Percentiles rank a stretch among this genome's conserved stretches.
Conservation (phyloP, 2,888 invertebrate genomes). For the Heteropelma amictum region DNA sequence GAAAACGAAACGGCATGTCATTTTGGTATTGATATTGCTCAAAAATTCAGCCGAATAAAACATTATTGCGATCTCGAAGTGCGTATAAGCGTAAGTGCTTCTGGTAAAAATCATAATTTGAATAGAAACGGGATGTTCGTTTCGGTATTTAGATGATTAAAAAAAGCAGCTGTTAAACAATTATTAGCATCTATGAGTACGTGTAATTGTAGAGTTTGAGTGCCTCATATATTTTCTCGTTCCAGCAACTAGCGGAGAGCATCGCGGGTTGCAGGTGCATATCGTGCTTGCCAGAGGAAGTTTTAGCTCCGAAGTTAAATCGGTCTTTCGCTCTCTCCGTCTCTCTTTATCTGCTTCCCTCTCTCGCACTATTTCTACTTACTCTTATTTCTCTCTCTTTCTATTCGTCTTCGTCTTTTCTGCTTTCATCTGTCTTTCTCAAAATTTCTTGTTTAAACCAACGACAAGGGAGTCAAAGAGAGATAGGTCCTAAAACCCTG, state of each 20-base stretch:
- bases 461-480: constrained; percentile 42
- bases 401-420: constrained; percentile 49
- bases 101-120: too few species aligned
- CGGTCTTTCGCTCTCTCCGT: constrained; percentile 56
- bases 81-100: too few species aligned
- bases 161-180: too few species aligned
- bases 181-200: background rate
- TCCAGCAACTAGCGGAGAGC: constrained; percentile 40
- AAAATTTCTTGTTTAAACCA: constrained; percentile 55
- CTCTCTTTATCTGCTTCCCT: constrained; percentile 19
- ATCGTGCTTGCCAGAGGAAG: constrained; percentile 50
- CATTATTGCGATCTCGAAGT: too few species aligned
- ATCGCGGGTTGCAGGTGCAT: constrained; percentile 63
- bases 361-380: constrained; percentile 19
- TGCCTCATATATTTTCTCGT: constrained; percentile 27
- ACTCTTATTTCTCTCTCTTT: constrained; percentile 46
- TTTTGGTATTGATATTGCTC: too few species aligned
- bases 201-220: background rate
- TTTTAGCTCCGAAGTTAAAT: constrained; percentile 65
- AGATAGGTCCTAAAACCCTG: constrained; percentile 21
- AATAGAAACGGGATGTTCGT: too few species aligned
- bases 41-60: too few species aligned
- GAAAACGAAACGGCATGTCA: too few species aligned
- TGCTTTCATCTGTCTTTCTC: constrained; percentile 35
- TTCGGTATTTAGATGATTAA: background rate